These are phyloP conservation scores for Campylorhamphus procurvoides DNA, from an alignment of 2,113 vertebrate genomes.

Conservation along the genomic window DNA sequence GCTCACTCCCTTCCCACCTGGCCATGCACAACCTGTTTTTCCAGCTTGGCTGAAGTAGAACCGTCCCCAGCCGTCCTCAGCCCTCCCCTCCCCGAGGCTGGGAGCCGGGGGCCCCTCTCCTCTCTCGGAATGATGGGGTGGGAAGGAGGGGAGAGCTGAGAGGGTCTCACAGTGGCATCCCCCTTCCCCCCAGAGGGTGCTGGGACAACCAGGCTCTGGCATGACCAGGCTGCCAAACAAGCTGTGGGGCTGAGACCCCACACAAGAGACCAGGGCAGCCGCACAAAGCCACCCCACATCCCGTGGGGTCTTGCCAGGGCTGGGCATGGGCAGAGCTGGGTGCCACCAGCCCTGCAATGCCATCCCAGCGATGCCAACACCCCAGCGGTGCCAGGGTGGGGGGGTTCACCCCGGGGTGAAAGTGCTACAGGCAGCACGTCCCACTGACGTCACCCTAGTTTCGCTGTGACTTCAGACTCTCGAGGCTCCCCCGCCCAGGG, in stretches of 20 bases:
- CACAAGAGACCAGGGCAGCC: neutral
- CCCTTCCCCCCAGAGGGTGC: accelerated
- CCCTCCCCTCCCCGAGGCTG: neutral
- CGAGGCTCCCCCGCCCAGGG: neutral
- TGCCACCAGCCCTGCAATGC: neutral
- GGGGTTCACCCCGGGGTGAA: neutral
- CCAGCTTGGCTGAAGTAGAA: neutral
- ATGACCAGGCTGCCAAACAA: too few relatives aligned
- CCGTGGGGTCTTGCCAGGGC: accelerated
- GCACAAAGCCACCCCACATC: neutral
- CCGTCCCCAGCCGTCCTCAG: neutral
- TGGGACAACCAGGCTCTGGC: neutral
- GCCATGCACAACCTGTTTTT: constrained; percentile 40
- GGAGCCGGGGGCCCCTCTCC: neutral
- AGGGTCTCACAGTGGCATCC: neutral
- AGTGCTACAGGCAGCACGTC: neutral
- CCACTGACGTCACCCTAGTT: constrained; percentile 33
- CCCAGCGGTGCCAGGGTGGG: neutral
- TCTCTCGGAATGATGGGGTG: neutral
- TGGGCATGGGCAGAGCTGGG: neutral
- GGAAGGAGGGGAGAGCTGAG: neutral
- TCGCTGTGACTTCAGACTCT: constrained; percentile 28
- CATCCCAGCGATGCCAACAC: neutral
- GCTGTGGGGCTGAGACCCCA: neutral
- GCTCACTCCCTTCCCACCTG: neutral